These are phyloP conservation scores for Thecophora atra DNA, from an alignment of 2,888 invertebrate genomes.

Conservation along the genomic window DNA sequence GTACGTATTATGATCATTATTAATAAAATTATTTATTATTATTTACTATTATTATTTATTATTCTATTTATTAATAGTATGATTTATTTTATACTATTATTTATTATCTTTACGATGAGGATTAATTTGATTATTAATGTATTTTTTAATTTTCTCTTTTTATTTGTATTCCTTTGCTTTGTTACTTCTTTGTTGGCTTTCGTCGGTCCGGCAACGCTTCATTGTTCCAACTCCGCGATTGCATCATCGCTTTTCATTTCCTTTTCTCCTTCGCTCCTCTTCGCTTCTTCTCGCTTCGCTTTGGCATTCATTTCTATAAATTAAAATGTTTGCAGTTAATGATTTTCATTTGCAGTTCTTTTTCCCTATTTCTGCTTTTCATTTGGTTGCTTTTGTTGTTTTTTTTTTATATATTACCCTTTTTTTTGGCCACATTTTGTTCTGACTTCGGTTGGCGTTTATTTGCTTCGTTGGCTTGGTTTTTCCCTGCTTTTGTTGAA, in stretches of 20 bases:
- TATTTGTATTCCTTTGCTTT: not conserved
- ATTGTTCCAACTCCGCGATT: not conserved
- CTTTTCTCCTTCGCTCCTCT: no score
- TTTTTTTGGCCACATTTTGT: not conserved
- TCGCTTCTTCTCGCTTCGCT: not conserved
- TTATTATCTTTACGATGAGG: no score
- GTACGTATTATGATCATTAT: no score
- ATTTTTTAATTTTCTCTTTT: not conserved
- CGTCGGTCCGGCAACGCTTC: not conserved
- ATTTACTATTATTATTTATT: no score
- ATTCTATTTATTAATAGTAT: no score
- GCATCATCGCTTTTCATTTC: not conserved
- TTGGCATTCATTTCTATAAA: slow-evolving; percentile 5
- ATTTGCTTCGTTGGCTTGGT: not conserved
- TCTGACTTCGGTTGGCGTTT: not conserved
- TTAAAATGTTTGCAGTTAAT: slow-evolving; percentile 2
- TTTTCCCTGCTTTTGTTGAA: not conserved
- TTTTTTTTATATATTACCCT: not conserved
- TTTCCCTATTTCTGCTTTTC: no score
- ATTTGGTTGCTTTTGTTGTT: no score
- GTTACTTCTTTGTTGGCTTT: not conserved
- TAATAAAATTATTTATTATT: no score
- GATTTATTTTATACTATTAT: no score
- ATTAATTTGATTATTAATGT: no score
- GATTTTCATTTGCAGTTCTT: not conserved